A percentile compares a stretch with the other conserved stretches of the same genome.
These are phyloP conservation scores for Dinocampus coccinellae DNA, from an alignment of 2,888 invertebrate species.

Conservation along the genomic window DNA sequence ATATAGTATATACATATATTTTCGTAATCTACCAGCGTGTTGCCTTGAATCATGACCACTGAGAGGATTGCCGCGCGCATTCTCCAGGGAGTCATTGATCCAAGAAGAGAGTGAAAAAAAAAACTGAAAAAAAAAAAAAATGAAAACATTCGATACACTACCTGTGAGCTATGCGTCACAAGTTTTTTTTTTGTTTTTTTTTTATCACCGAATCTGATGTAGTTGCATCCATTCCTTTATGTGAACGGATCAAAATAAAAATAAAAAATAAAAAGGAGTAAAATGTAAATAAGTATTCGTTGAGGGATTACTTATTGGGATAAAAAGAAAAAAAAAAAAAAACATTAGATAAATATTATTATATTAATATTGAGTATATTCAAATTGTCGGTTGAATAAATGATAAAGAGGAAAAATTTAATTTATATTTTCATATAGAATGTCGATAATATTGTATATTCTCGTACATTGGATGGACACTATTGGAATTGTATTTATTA, in stretches of 20 bases:
- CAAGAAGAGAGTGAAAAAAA: background rate
- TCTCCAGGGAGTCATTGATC: conserved; percentile 20
- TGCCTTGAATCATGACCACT: conserved; percentile 27
- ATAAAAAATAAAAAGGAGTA: too few relatives aligned
- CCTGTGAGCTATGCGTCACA: background rate
- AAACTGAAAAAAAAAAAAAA: too few relatives aligned
- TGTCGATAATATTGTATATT: background rate
- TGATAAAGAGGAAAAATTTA: background rate
- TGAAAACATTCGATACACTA: background rate
- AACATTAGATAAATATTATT: too few relatives aligned
- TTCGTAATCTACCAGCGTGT: background rate
- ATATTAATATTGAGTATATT: too few relatives aligned
- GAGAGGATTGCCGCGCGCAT: background rate
- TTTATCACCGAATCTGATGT: too few relatives aligned
- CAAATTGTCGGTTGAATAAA: too few relatives aligned
- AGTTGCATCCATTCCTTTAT: too few relatives aligned
- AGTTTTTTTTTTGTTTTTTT: background rate
- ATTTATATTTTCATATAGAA: background rate
- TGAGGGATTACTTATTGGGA: too few relatives aligned
- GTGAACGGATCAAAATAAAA: too few relatives aligned
- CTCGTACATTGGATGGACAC: background rate
- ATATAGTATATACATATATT: background rate
- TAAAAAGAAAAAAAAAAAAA: too few relatives aligned
- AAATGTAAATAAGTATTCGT: background rate
- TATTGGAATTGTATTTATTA: background rate